phyloP scores from a whole-genome alignment of 2,797 vertebrate genomes.

The Poliocrania exsul region DNA sequence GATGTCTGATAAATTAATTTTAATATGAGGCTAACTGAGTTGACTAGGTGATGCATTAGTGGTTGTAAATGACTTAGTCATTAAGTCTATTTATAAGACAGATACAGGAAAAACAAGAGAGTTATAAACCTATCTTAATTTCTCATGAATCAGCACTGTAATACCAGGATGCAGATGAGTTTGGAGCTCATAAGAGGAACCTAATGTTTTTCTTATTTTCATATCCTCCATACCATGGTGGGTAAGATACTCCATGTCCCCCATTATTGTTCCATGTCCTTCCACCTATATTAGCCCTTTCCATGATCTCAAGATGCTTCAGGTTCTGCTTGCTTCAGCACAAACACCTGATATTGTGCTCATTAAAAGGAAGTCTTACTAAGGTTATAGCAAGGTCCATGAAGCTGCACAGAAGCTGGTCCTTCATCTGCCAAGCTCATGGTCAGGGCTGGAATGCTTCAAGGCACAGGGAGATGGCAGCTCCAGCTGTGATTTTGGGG shows the following conservation, averaged over 20 bases:
- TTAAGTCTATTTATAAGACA: slow-evolving; percentile 46
- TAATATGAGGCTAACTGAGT: slow-evolving; percentile 32
- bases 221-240: neutral
- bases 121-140: neutral
- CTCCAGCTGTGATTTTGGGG: neutral
- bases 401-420: neutral
- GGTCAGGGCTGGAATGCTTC: neutral
- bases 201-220: neutral
- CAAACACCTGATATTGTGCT: neutral
- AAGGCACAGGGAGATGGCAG: neutral
- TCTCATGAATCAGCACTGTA: neutral
- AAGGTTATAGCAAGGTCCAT: neutral
- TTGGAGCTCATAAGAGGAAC: neutral
- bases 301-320: neutral
- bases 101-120: neutral
- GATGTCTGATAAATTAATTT: slow-evolving; percentile 68
- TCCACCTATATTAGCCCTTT: neutral
- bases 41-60: slow-evolving; percentile 53
- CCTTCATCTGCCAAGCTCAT: neutral
- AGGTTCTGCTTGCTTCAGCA: slow-evolving; percentile 13
- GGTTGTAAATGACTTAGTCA: slow-evolving; percentile 39
- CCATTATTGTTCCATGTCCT: neutral
- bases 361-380: neutral
- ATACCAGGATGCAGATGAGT: neutral
- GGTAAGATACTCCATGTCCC: neutral